Evolutionary conservation across 1,140 invertebrate species (phyloP).

Genomic region (Orussus abietinus): DNA sequence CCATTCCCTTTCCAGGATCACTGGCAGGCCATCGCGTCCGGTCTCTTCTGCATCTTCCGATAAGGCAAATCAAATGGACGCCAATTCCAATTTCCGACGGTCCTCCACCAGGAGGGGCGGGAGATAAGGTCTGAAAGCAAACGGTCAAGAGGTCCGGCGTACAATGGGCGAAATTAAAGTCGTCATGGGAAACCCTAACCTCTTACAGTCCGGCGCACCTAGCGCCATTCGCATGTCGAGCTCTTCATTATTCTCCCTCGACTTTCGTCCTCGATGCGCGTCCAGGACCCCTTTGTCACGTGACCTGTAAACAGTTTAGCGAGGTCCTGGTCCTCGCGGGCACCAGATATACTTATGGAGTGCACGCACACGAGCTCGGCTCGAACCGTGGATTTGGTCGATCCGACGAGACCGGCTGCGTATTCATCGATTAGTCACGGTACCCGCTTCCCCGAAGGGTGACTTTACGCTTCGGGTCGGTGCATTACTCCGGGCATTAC

Average conservation of each 20-base stretch:
- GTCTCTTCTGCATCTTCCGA: no score
- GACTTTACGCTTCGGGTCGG: conserved; percentile 43
- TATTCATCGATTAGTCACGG: conserved; percentile 52
- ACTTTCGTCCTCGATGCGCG: conserved; percentile 25
- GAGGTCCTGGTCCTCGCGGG: conserved; percentile 7
- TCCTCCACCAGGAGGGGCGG: no score
- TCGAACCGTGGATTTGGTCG: conserved; percentile 32
- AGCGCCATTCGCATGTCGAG: conserved; percentile 25
- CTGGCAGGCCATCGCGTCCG: no score
- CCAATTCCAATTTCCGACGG: no score
- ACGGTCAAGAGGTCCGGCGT: conserved; percentile 31
- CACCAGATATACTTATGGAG: no score
- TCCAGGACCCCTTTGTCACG: conserved; percentile 34
- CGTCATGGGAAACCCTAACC: conserved; percentile 49
- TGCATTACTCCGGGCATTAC: conserved; percentile 37
- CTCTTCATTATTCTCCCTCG: conserved; percentile 33
- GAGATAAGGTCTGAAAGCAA: conserved; percentile 32
- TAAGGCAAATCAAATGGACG: no score
- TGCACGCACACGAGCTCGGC: conserved; percentile 1
- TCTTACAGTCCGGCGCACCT: conserved; percentile 45
- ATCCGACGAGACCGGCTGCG: conserved; percentile 42
- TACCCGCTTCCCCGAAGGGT: conserved; percentile 46
- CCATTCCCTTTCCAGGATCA: no score
- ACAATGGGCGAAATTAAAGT: conserved; percentile 46
- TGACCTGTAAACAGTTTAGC: conserved; percentile 41